phyloP scores from a whole-genome alignment of 1,140 invertebrate genomes.

The Mizuhopecten yessoensis region DNA sequence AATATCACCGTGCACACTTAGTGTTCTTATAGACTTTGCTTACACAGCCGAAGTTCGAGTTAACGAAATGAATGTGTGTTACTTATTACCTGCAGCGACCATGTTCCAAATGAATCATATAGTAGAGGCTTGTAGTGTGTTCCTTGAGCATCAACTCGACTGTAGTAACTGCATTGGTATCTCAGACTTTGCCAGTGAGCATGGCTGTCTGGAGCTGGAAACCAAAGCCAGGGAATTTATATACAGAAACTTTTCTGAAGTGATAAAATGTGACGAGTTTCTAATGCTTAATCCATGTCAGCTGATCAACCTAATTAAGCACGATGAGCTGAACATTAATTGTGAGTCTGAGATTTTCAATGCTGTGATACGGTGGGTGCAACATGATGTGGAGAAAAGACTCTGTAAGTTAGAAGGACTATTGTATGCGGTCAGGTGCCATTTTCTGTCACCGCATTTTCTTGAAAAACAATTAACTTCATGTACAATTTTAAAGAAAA shows the following conservation, averaged over 20 bases:
- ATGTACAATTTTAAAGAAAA: constrained; percentile 91
- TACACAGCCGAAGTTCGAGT: constrained; percentile 94
- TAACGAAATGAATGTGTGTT: constrained; percentile 95
- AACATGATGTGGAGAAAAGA: constrained; percentile 92
- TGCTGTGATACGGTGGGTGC: constrained; percentile 95
- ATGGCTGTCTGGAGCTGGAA: constrained; percentile 92
- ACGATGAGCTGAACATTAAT: constrained; percentile 94
- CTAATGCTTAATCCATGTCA: constrained; percentile 91
- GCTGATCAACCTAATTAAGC: constrained; percentile 90
- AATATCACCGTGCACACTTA: constrained; percentile 93
- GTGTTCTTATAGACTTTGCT: constrained; percentile 93
- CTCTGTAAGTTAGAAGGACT: constrained; percentile 94
- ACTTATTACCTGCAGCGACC: constrained; percentile 93
- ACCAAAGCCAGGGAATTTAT: constrained; percentile 95
- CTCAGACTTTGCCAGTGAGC: constrained; percentile 95
- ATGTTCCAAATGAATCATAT: constrained; percentile 97
- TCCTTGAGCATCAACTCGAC: constrained; percentile 94
- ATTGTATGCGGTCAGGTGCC: constrained; percentile 93
- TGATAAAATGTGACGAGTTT: constrained; percentile 95
- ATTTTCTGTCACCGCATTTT: constrained; percentile 95
- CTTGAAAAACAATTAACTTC: constrained; percentile 95
- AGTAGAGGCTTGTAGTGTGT: constrained; percentile 94
- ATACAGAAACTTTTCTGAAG: constrained; percentile 94
- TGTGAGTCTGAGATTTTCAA: constrained; percentile 95
- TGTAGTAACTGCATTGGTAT: constrained; percentile 97